These are phyloP conservation scores for Caenorhabditis panamensis DNA, from an alignment of 2,888 invertebrate species.

Conservation along the genomic window DNA sequence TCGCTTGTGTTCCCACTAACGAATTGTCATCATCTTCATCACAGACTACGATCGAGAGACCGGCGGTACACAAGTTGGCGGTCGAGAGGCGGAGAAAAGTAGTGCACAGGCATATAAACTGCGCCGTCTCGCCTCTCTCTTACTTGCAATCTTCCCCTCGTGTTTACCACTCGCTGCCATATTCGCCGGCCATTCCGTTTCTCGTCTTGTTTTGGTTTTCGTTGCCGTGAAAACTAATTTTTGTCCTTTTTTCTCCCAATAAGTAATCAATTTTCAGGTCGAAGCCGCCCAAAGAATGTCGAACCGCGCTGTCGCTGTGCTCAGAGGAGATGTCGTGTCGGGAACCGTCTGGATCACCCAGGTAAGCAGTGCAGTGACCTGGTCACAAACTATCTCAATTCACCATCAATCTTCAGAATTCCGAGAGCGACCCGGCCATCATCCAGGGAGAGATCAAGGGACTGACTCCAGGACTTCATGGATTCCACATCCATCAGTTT, in stretches of 20 bases:
- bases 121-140: conserved; percentile 17
- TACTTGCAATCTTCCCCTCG: conserved; percentile 25
- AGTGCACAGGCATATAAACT: conserved; percentile 20
- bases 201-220: neutral
- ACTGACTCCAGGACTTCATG: conserved; percentile 79
- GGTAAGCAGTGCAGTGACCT: conserved; percentile 62
- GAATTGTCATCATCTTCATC: conserved; percentile 61
- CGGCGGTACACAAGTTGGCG: conserved; percentile 26
- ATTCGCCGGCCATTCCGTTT: conserved; percentile 11
- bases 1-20: conserved; percentile 1
- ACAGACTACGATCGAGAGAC: conserved; percentile 43
- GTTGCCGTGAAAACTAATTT: conserved; percentile 18
- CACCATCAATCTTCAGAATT: conserved; percentile 64
- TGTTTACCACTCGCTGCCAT: conserved; percentile 33
- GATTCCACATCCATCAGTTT: conserved; percentile 81
- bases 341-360: conserved; percentile 77
- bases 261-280: conserved; percentile 56
- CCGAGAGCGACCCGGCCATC: conserved; percentile 69
- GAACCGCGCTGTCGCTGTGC: conserved; percentile 77
- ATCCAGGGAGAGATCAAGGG: conserved; percentile 80
- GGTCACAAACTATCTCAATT: neutral
- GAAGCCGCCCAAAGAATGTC: conserved; percentile 66
- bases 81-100: conserved; percentile 25
- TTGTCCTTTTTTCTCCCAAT: neutral
- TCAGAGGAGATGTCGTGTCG: conserved; percentile 71